Conservation (phyloP, 1,140 invertebrate genomes). For the Hesperophylax magnus region DNA sequence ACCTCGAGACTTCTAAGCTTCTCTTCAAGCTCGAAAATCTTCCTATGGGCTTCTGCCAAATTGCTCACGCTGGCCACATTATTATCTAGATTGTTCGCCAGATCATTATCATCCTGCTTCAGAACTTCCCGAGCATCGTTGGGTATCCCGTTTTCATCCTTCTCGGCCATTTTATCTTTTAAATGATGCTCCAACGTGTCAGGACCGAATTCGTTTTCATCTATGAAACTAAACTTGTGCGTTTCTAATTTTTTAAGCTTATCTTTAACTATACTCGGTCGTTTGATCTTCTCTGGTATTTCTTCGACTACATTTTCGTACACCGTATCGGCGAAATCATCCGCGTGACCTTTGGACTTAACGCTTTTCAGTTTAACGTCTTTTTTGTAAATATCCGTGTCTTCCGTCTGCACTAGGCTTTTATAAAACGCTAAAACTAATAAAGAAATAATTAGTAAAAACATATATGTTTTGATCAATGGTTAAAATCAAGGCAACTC, state of each 20-base stretch:
- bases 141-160: slow-evolving; percentile 47
- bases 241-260: slow-evolving; percentile 33
- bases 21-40: slow-evolving; percentile 79
- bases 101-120: slow-evolving; percentile 39
- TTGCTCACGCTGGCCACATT: slow-evolving; percentile 68
- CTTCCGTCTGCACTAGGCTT: slow-evolving; percentile 49
- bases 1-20: slow-evolving; percentile 81
- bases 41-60: slow-evolving; percentile 73
- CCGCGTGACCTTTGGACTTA: slow-evolving; percentile 37
- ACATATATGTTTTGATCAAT: background rate
- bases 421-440: slow-evolving; percentile 54
- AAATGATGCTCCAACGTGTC: slow-evolving; percentile 37
- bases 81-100: slow-evolving; percentile 10
- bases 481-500: too few relatives aligned
- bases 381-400: slow-evolving; percentile 33
- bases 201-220: slow-evolving; percentile 52
- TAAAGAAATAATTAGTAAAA: slow-evolving; percentile 14
- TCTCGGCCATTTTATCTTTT: slow-evolving; percentile 51
- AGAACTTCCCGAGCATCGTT: slow-evolving; percentile 53
- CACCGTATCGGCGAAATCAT: slow-evolving; percentile 51
- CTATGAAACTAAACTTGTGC: slow-evolving; percentile 51
- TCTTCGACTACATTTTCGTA: slow-evolving; percentile 43
- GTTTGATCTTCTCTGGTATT: slow-evolving; percentile 22
- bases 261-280: slow-evolving; percentile 39
- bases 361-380: slow-evolving; percentile 36